phyloP scores from a whole-genome alignment of 2,113 vertebrate species.

The Gila orcuttii region DNA sequence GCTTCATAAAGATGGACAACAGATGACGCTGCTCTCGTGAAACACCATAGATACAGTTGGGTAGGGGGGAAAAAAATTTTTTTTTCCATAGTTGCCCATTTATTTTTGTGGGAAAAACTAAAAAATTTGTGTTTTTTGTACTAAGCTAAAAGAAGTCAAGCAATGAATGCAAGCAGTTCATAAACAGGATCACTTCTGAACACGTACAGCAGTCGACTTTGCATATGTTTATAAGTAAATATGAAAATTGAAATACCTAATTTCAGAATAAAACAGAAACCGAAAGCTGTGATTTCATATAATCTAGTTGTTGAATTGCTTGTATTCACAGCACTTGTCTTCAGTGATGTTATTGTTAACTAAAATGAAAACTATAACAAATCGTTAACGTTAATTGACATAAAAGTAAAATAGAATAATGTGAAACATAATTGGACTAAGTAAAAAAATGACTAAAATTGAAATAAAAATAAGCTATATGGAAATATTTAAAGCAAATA shows the following conservation, averaged over 20 bases:
- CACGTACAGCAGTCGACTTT: neutral
- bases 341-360: neutral
- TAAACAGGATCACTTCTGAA: neutral
- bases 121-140: neutral
- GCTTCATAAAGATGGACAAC: constrained; percentile 87
- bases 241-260: neutral
- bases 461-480: no score
- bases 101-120: neutral
- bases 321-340: neutral
- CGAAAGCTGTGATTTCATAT: neutral
- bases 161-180: neutral
- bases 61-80: neutral
- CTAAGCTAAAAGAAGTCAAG: neutral
- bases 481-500: neutral
- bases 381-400: neutral
- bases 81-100: neutral
- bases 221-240: neutral
- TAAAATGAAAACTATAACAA: neutral
- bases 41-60: neutral
- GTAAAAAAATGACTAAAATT: neutral
- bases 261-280: neutral
- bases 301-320: neutral
- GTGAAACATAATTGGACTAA: neutral
- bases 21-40: constrained; percentile 54
- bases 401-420: neutral